These are phyloP conservation scores for Lophius piscatorius DNA, from an alignment of 2,113 vertebrate species.

Conservation along the genomic window DNA sequence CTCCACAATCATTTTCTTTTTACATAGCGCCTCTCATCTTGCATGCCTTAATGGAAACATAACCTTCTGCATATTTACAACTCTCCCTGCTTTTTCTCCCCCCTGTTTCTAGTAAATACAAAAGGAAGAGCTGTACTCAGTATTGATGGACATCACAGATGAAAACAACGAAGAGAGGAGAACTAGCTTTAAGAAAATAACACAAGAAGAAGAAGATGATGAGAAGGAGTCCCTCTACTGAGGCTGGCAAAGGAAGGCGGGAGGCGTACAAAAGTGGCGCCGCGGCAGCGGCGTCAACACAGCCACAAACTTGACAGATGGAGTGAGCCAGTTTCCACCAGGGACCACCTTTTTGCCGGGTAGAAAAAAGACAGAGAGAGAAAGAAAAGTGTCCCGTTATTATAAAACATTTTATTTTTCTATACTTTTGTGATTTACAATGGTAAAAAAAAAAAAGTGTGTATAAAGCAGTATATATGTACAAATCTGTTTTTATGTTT, in stretches of 20 bases:
- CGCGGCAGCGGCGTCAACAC: conserved; percentile 64
- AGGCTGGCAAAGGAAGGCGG: conserved; percentile 71
- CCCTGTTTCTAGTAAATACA: conserved; percentile 79
- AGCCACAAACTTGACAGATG: conserved; percentile 71
- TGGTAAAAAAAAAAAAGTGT: conserved; percentile 65
- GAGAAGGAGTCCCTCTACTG: conserved; percentile 72
- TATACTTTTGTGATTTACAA: conserved; percentile 83
- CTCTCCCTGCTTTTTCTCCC: conserved; percentile 64
- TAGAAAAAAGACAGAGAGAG: conserved; percentile 64
- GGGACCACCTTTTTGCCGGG: conserved; percentile 68
- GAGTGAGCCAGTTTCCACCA: conserved; percentile 72
- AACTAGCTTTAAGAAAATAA: conserved; percentile 79
- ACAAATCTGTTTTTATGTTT: conserved; percentile 80
- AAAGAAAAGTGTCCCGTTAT: conserved; percentile 74
- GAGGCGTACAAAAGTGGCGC: conserved; percentile 65
- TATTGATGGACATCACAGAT: conserved; percentile 77
- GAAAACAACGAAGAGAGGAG: conserved; percentile 72
- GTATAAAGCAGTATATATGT: conserved; percentile 80
- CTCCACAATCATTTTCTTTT: background rate
- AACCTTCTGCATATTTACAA: conserved; percentile 57
- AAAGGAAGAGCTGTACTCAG: conserved; percentile 74
- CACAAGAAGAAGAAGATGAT: conserved; percentile 63
- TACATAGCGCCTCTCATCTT: conserved; percentile 40
- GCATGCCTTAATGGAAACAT: conserved; percentile 36
- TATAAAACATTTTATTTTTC: conserved; percentile 85